phyloP scores from a whole-genome alignment of 1,140 invertebrate species.

The Drosophila malerkotliana region DNA sequence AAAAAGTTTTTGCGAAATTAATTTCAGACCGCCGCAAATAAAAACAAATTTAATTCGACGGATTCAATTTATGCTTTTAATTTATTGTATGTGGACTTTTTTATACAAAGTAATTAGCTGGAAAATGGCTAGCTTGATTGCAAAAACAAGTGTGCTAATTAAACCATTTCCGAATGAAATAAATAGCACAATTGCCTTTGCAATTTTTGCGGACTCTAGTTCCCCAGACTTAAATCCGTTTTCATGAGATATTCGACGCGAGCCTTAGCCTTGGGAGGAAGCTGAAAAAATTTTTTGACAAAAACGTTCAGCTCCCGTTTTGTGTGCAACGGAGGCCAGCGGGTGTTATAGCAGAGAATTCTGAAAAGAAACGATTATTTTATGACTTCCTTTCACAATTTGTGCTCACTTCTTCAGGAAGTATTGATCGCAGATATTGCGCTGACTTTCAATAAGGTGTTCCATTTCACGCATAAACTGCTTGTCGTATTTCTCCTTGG shows the following conservation, averaged over 20 bases:
- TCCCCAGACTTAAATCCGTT: constrained; percentile 24
- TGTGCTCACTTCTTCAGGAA: constrained; percentile 27
- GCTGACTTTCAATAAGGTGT: constrained; percentile 7
- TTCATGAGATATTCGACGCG: constrained; percentile 51
- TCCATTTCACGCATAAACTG: constrained; percentile 42
- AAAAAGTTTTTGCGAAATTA: constrained; percentile 3
- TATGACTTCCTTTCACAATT: background rate
- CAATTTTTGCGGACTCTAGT: constrained; percentile 10
- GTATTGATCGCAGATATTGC: constrained; percentile 24
- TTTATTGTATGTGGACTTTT: constrained; percentile 19
- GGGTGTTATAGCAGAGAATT: constrained; percentile 31
- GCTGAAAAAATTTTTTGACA: constrained; percentile 45
- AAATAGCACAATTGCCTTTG: constrained; percentile 25
- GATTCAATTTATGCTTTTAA: constrained; percentile 12
- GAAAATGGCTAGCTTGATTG: constrained; percentile 21
- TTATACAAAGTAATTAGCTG: constrained; percentile 22
- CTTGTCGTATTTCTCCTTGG: constrained; percentile 20
- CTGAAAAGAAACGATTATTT: constrained; percentile 11
- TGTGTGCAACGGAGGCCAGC: constrained; percentile 61
- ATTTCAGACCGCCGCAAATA: background rate
- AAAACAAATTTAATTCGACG: constrained; percentile 24
- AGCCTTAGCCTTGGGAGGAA: constrained; percentile 18
- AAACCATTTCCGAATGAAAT: constrained; percentile 25
- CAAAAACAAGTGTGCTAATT: constrained; percentile 44
- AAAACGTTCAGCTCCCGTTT: constrained; percentile 44